These are phyloP conservation scores for Strigamia maritima DNA, from an alignment of 2,888 invertebrate species.

Conservation along the genomic window DNA sequence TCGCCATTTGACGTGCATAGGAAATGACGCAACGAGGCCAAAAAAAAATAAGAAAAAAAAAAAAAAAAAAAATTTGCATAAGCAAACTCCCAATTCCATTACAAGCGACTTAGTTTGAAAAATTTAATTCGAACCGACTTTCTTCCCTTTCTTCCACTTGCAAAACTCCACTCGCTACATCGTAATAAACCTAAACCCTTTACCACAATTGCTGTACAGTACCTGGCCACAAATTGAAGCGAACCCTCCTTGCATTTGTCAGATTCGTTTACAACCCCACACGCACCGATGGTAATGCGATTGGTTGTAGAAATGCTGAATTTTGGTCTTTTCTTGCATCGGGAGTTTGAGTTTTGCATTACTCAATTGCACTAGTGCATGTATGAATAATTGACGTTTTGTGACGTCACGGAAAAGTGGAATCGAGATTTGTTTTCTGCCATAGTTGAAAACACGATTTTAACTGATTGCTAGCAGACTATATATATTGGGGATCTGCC, in stretches of 20 bases:
- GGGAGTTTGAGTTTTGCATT: neutral
- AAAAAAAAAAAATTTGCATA: neutral
- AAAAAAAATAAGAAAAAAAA: neutral
- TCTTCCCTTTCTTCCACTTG: neutral
- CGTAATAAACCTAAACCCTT: constrained; percentile 17
- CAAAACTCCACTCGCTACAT: constrained; percentile 1
- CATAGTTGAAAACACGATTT: neutral
- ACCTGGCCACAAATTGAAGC: constrained; percentile 20
- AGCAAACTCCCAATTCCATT: constrained; percentile 21
- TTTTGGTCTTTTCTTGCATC: neutral
- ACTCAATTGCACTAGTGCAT: neutral
- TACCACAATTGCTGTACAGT: constrained; percentile 10
- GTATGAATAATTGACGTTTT: constrained; percentile 11
- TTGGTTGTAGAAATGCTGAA: neutral
- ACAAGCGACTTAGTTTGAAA: constrained; percentile 19
- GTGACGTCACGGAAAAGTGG: neutral
- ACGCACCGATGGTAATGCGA: neutral
- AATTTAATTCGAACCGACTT: constrained; percentile 25
- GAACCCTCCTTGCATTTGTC: neutral
- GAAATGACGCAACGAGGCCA: constrained; percentile 11
- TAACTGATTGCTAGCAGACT: constrained; percentile 9
- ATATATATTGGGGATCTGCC: neutral
- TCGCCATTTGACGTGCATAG: constrained; percentile 5
- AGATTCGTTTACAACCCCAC: neutral
- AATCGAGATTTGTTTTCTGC: neutral